Base-by-base conservation (phyloP, 1,140 invertebrate species). In the Aphidius ervi region DNA sequence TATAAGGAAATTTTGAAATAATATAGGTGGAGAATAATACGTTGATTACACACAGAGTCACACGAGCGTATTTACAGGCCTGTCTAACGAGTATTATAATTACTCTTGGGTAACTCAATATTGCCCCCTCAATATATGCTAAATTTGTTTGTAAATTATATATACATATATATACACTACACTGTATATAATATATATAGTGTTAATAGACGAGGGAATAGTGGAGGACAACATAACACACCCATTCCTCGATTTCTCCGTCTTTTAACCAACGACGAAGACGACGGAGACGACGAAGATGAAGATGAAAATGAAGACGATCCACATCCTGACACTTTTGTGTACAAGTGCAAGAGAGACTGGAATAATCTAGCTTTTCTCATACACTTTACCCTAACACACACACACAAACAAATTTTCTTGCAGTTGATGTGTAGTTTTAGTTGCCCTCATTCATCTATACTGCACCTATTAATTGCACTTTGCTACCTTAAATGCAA, bases 401-500 rank as follows among this genome's bases (percentile, higher is more conserved):
- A 45, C 23, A 52, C 37, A 8, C 41, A 31, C 0, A 3, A 45
- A 43, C 48, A 37, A 54, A 45, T 42, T 10, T 4, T n/a, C 56
- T 31, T 20, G 46, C 52, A 40, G 56, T 71, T 31, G 4, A 31
- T 31, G 23, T 31, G 4, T 31, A 31, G 16, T 16, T 16, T 16
- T 16, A 16, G 16, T 31, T 31, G 23, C 23, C 4, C 23, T 31
- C 2, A 31, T 31, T 31, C 4, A 31, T 31, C 23, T 31, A 31
- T 31, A 75, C 74, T 75, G 76, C 76, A 78, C 73, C 76, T 78
- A 79, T 80, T 79, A 80, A 80, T 80, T 80, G 77, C 76, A 76
- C 75, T 79, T 78, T 74, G 23, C 23, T 31, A 76, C 76, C 77
- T 75, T 78, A 77, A 79, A 80, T 79, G 78, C 75, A 80, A 80